phyloP scores from a whole-genome alignment of 2,888 invertebrate species.

The Amblyteles armatorius region DNA sequence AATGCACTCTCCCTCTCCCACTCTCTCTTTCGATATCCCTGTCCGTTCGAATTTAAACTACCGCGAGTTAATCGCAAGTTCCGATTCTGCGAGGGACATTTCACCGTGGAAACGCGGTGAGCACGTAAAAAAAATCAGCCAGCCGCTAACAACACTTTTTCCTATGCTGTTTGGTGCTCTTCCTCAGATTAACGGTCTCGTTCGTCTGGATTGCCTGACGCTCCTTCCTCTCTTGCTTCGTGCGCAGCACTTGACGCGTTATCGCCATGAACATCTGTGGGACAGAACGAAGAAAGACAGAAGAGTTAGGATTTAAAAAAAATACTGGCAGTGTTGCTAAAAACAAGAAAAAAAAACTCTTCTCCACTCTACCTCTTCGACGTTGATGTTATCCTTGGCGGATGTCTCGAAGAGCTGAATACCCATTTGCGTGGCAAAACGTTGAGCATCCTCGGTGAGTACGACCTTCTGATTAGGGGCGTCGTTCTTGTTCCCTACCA shows the following conservation, averaged over 20 bases:
- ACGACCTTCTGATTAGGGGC: conserved; percentile 98
- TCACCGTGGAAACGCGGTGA: conserved; percentile 50
- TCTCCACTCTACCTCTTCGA: conserved; percentile 93
- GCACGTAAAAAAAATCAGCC: conserved; percentile 25
- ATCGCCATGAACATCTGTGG: conserved; percentile 90
- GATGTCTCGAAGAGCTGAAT: conserved; percentile 99
- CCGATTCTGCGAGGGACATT: conserved; percentile 62
- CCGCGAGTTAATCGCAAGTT: conserved; percentile 70
- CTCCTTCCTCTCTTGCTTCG: conserved; percentile 93
- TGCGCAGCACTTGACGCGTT: conserved; percentile 92
- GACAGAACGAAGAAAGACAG: conserved; percentile 66
- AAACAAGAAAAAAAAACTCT: not conserved
- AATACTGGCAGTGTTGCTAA: not conserved
- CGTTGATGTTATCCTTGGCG: conserved; percentile 99
- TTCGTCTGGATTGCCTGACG: conserved; percentile 88
- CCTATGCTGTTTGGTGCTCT: conserved; percentile 87
- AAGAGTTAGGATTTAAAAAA: not conserved
- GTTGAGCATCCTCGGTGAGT: conserved; percentile 97
- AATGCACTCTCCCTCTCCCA: conserved; percentile 49
- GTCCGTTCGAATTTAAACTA: conserved; percentile 58
- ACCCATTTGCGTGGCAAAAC: conserved; percentile 98
- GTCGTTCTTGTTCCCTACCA: conserved; percentile 99
- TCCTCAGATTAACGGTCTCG: conserved; percentile 91
- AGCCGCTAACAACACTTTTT: conserved; percentile 83
- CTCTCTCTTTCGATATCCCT: conserved; percentile 56